phyloP scores from a whole-genome alignment of 2,113 vertebrate species.

The Bubo scandiacus region DNA sequence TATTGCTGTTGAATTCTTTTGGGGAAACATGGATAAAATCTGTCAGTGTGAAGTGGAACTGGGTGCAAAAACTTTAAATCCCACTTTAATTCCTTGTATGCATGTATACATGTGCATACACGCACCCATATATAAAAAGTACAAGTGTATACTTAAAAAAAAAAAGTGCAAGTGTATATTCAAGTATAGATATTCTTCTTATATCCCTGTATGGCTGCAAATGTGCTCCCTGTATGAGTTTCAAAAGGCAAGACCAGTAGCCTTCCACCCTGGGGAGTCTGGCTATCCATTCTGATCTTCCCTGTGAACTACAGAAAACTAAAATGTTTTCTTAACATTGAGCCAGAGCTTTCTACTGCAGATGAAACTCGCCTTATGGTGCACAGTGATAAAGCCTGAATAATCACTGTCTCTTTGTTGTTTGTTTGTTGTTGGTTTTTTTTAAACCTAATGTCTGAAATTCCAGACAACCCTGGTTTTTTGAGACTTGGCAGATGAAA shows the following conservation, averaged over 20 bases:
- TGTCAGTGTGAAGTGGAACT: neutral
- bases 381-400: neutral
- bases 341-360: neutral
- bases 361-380: neutral
- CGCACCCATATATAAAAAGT: neutral
- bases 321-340: neutral
- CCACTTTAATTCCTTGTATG: neutral
- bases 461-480: neutral
- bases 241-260: neutral
- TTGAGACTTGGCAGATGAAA: neutral
- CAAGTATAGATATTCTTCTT: neutral
- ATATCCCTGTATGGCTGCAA: neutral
- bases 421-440: neutral
- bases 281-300: neutral
- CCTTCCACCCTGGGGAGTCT: neutral
- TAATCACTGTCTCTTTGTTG: neutral
- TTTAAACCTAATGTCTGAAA: neutral
- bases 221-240: neutral
- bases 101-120: no score
- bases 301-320: neutral
- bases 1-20: neutral
- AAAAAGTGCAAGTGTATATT: neutral
- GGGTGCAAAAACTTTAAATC: neutral
- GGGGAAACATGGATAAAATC: neutral
- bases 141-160: neutral